These are phyloP conservation scores for Tachyglossus aculeatus DNA, from an alignment of 2,797 vertebrate species.

Conservation along the genomic window DNA sequence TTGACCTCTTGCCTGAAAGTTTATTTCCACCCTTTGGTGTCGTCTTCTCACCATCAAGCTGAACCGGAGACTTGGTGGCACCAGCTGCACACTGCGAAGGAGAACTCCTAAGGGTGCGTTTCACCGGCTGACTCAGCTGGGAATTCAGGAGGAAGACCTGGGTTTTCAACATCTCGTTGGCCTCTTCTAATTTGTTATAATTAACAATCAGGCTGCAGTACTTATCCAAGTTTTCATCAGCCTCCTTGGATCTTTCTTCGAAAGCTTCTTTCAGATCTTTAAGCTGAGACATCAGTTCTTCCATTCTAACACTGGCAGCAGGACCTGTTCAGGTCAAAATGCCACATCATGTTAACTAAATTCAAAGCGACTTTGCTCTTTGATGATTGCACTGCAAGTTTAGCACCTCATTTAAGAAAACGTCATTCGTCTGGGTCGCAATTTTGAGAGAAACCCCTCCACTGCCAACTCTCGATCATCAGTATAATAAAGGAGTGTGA, in stretches of 20 bases:
- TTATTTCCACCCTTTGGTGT: conserved; percentile 30
- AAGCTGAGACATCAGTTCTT: conserved; percentile 72
- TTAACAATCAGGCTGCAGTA: conserved; percentile 85
- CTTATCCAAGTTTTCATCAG: conserved; percentile 87
- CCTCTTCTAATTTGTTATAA: conserved; percentile 85
- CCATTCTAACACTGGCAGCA: conserved; percentile 44
- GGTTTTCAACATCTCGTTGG: conserved; percentile 75
- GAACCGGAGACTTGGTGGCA: background rate
- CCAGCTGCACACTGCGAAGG: conserved; percentile 6
- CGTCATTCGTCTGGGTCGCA: no score
- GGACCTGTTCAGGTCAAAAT: conserved; percentile 56
- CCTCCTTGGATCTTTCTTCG: conserved; percentile 82
- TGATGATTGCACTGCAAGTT: no score
- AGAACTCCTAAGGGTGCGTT: conserved; percentile 12
- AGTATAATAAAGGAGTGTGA: no score
- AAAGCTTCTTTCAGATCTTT: conserved; percentile 76
- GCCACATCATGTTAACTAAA: background rate
- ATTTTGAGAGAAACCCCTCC: no score
- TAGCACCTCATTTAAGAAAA: no score
- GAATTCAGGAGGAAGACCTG: conserved; percentile 75
- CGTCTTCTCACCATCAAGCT: conserved; percentile 27
- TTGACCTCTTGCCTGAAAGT: conserved; percentile 61
- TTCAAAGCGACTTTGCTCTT: background rate
- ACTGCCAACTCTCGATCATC: no score
- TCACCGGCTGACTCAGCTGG: conserved; percentile 53